Evolutionary conservation across 2,797 vertebrate species (phyloP).

Genomic region (Peromyscus aztecus): DNA sequence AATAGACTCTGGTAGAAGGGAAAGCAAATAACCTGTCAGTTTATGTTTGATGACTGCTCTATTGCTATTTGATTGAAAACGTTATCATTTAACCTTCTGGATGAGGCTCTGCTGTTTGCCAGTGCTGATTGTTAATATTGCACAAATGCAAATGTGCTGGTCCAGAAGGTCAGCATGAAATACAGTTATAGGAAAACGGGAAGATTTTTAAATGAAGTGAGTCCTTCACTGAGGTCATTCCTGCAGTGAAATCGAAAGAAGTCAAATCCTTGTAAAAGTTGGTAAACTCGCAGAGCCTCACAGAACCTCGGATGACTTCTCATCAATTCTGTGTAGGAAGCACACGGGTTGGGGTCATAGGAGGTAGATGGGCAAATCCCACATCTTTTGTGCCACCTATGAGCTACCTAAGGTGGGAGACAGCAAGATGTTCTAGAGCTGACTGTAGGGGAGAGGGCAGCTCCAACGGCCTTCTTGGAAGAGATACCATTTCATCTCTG

Average conservation of each 20-base stretch:
- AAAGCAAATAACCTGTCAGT: conserved; percentile 61
- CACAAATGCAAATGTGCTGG: conserved; percentile 40
- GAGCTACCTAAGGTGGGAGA: neutral
- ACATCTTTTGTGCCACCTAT: neutral
- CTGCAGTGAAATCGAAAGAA: neutral
- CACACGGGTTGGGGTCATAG: neutral
- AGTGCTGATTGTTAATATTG: conserved; percentile 39
- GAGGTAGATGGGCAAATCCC: conserved; percentile 12
- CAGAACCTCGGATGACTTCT: neutral
- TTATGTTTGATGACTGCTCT: conserved; percentile 54
- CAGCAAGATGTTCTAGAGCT: neutral
- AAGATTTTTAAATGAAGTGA: conserved; percentile 39
- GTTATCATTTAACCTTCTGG: conserved; percentile 56
- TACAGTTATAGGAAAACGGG: conserved; percentile 17
- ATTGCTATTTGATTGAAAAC: conserved; percentile 53
- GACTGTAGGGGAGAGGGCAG: neutral
- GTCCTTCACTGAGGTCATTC: conserved; percentile 49
- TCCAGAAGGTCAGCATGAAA: conserved; percentile 45
- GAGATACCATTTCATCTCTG: neutral
- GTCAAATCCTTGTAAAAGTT: neutral
- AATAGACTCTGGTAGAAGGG: conserved; percentile 23
- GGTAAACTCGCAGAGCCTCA: neutral
- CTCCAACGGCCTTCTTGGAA: neutral
- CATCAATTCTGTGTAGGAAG: neutral
- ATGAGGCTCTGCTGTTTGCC: conserved; percentile 47